phyloP scores from a whole-genome alignment of 2,888 invertebrate species.

The Baronia brevicornis region DNA sequence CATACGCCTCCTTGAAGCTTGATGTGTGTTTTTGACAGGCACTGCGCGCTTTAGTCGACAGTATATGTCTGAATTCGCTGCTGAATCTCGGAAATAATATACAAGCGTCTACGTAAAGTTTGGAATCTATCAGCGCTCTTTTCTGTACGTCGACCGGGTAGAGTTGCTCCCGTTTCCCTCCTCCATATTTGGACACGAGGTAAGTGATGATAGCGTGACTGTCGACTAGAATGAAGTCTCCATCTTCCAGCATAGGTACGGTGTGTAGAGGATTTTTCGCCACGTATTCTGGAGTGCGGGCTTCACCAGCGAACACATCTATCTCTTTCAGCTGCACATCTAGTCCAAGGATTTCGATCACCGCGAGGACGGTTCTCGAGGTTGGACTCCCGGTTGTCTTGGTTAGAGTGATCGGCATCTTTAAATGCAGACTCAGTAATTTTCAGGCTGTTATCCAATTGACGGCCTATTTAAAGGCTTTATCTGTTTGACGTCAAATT shows the following conservation, averaged over 20 bases:
- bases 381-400: constrained; percentile 28
- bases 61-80: constrained; percentile 13
- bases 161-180: constrained; percentile 26
- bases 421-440: too few relatives aligned
- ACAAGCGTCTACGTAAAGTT: constrained; percentile 32
- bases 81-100: constrained; percentile 26
- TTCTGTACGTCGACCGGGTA: constrained; percentile 33
- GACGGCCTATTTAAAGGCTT: too few relatives aligned
- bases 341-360: constrained; percentile 29
- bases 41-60: constrained; percentile 18
- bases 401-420: not conserved
- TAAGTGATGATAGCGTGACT: constrained; percentile 42
- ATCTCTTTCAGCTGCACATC: constrained; percentile 26
- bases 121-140: constrained; percentile 33
- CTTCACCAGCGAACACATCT: constrained; percentile 23
- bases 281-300: constrained; percentile 29
- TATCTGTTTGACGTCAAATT: too few relatives aligned
- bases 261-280: constrained; percentile 37
- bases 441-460: too few relatives aligned
- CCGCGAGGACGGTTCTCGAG: constrained; percentile 32
- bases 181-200: constrained; percentile 39
- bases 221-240: constrained; percentile 33
- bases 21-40: constrained; percentile 21
- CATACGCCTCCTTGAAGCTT: constrained; percentile 29
- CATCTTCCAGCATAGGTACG: constrained; percentile 38